phyloP scores from a whole-genome alignment of 1,140 invertebrate genomes.

The Bombus ignitus region DNA sequence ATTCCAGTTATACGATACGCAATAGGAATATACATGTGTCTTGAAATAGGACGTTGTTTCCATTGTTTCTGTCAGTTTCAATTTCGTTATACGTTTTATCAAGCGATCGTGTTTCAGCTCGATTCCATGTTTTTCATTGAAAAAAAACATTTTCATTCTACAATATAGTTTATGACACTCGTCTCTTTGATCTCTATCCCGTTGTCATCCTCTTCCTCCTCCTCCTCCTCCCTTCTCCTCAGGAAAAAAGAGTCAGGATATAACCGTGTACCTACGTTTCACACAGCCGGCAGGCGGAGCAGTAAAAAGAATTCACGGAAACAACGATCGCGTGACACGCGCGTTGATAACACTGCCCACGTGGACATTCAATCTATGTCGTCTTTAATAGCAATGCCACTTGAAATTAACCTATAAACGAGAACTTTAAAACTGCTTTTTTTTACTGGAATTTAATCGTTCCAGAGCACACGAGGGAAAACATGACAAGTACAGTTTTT shows the following conservation, averaged over 20 bases:
- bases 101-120: neutral
- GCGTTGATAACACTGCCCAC: neutral
- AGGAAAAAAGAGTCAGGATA: neutral
- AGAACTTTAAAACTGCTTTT: neutral
- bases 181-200: neutral
- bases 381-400: neutral
- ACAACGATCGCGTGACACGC: neutral
- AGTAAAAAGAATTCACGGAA: neutral
- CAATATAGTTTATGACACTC: neutral
- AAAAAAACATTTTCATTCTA: neutral
- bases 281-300: neutral
- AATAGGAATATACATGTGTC: neutral
- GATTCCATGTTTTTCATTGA: neutral
- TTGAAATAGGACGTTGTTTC: neutral
- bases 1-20: neutral
- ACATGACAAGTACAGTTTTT: too few relatives aligned
- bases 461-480: too few relatives aligned
- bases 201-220: neutral
- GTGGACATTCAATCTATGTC: neutral
- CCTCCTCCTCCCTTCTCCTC: neutral
- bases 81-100: neutral
- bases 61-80: slow-evolving; percentile 5
- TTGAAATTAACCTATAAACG: slow-evolving; percentile 11
- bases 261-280: neutral
- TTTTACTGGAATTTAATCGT: neutral